Base-by-base conservation (phyloP, 2,113 vertebrate genomes). In the Anoura caudifer region DNA sequence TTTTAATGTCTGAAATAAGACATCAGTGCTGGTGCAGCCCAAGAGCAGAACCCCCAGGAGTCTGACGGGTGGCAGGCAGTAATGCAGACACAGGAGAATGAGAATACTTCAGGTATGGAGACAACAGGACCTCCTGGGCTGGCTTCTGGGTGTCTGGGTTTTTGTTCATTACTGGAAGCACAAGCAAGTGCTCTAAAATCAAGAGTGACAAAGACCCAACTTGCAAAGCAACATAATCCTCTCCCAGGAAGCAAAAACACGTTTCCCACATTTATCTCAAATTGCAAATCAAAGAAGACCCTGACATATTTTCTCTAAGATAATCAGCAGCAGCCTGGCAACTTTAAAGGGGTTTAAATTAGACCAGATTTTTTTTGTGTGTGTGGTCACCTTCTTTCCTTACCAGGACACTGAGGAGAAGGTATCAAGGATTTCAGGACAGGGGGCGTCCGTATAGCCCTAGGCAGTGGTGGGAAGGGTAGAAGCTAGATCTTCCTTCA, bases 161-260 rank as follows among this genome's bases (percentile, higher is more conserved):
- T 84, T 50, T 72, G 79, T 72, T 92, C 38, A 8, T 52, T 59
- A 70, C 36, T 43, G 52, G 93, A 96, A 88, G 69, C 59, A 67
- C 41, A 63, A 98, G 85, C 45, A 87, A 97, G 47, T 20, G 28
- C 67, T 93, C 82, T 83, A 87, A 91, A 97, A 97, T n/a, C 38
- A 82, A 97, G 93, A 97, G 93, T 82, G 95, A 96, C 96, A 88
- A 83, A 94, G 96, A 95, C 97, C 31, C 70, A 83, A 28, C 61
- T 47, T 12, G 45, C 38, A 79, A 95, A 82, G 92, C 90, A 93
- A 63, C 0, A 0, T 12, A 97, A 94, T 90, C 41, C 59, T 83
- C 87, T 82, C 5, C 3, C 0, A 61, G 65, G 90, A 91, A 89
- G 63, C 70, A 47, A 33, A 87, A 87, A 65, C 91, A 41, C 89